phyloP scores from a whole-genome alignment of 2,797 vertebrate species.

The Sparidentex hasta region DNA sequence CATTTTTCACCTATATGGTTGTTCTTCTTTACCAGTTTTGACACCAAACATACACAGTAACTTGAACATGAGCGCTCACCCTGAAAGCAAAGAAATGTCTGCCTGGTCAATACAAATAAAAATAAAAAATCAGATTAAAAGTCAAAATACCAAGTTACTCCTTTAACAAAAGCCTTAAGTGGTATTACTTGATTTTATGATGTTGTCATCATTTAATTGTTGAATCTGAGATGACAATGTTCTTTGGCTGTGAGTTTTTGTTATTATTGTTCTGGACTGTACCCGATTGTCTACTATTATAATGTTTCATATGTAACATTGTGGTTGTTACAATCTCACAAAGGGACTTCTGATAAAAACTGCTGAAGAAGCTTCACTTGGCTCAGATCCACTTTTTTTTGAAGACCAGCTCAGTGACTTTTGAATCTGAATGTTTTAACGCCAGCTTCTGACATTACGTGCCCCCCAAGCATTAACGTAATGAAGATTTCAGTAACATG shows the following conservation, averaged over 20 bases:
- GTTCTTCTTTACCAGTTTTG: no score
- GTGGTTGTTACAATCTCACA: conserved; percentile 54
- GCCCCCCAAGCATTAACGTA: neutral
- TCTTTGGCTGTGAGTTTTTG: conserved; percentile 33
- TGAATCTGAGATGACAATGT: conserved; percentile 47
- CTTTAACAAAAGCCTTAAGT: conserved; percentile 53
- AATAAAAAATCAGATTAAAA: conserved; percentile 15
- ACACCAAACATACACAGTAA: no score
- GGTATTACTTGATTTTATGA: conserved; percentile 33
- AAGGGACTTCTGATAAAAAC: conserved; percentile 62
- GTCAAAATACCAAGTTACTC: conserved; percentile 20
- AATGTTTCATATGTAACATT: conserved; percentile 49
- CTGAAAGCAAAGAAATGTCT: neutral
- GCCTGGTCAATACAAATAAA: neutral
- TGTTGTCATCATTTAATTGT: conserved; percentile 21
- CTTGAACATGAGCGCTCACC: neutral
- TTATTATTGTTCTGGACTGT: conserved; percentile 37
- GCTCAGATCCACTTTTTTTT: conserved; percentile 31
- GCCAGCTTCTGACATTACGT: neutral
- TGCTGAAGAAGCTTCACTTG: conserved; percentile 36
- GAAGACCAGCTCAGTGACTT: neutral
- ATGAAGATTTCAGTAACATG: conserved; percentile 21
- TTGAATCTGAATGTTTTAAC: neutral
- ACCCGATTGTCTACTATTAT: conserved; percentile 27
- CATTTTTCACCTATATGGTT: no score